These are phyloP conservation scores for Aphidius gifuensis DNA, from an alignment of 1,140 invertebrate genomes.

Conservation along the genomic window DNA sequence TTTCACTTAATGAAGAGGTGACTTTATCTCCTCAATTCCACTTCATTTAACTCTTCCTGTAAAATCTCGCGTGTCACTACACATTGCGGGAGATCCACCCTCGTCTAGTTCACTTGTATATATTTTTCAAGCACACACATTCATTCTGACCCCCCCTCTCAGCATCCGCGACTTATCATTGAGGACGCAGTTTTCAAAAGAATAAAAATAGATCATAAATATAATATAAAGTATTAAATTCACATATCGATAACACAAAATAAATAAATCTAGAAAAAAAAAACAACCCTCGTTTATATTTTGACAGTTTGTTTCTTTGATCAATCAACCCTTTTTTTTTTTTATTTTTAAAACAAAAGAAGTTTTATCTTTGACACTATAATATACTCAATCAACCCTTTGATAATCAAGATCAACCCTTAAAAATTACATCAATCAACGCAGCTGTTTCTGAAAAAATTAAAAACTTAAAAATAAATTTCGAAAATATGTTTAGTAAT, in stretches of 20 bases:
- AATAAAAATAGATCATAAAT: not conserved
- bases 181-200: not conserved
- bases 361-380: no score
- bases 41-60: slow-evolving; percentile 33
- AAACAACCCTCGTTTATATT: not conserved
- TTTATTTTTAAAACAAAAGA: no score
- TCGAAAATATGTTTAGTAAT: no score
- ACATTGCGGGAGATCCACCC: slow-evolving; percentile 24
- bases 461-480: no score
- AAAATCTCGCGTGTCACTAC: slow-evolving; percentile 28
- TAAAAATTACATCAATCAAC: no score
- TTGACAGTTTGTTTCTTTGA: not conserved
- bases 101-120: slow-evolving; percentile 6
- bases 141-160: slow-evolving; percentile 9
- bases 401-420: no score
- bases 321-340: not conserved
- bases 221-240: not conserved
- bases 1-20: slow-evolving; percentile 20
- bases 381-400: no score
- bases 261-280: not conserved
- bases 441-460: no score
- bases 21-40: slow-evolving; percentile 32
- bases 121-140: not conserved
- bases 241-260: not conserved
- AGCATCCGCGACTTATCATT: slow-evolving; percentile 12